Evolutionary conservation across 2,113 vertebrate genomes (phyloP), one percentile per base, ranked within the genome.

Genomic region (Miniopterus natalensis): DNA sequence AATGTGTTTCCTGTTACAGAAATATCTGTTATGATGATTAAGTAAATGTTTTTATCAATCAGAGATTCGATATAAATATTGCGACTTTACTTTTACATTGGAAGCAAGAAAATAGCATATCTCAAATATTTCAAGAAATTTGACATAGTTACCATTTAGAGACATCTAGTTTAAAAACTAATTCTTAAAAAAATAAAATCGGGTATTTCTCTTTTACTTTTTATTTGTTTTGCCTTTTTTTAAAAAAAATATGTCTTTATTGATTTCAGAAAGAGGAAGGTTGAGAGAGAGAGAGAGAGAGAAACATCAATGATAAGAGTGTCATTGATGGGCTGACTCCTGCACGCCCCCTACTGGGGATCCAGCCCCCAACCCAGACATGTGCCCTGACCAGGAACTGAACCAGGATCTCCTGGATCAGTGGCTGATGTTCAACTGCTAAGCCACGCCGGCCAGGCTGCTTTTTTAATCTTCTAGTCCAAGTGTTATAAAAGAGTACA

Each of bases 61-160:
- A 45, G 21, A 95, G 11, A 66, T 70, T 93, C 21, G 78, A 9
- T n/a, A 13, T 42, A 88, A 84, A 92, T 75, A n/a, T 45, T 42
- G 8, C 36, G n/a, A 90, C 59, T 84, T 71, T 75, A 63, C 8
- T 61, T 90, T 85, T 86, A 29, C 5, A 55, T n/a, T 92, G 14
- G 25, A 61, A 77, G 31, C 29, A 91, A 75, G 47, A 79, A 27
- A 3, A 36, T 61, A 51, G 1, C 31, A 59, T 80, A 45, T 92
- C 5, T 85, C 49, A 95, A 84, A 74, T 40, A 29, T 80, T 80
- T 92, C 29, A 84, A 89, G 47, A 92, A 45, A 79, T 89, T 94
- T 66, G 27, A 55, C 14, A 40, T 87, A 66, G 42, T 74, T 92
- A 71, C 21, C 27, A 53, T 85, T 80, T 61, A 53, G 40, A 88